Percentiles rank a stretch among this genome's conserved stretches.
Conservation (phyloP, 2,888 invertebrate species). For the Rhimphoctona megacephalus region DNA sequence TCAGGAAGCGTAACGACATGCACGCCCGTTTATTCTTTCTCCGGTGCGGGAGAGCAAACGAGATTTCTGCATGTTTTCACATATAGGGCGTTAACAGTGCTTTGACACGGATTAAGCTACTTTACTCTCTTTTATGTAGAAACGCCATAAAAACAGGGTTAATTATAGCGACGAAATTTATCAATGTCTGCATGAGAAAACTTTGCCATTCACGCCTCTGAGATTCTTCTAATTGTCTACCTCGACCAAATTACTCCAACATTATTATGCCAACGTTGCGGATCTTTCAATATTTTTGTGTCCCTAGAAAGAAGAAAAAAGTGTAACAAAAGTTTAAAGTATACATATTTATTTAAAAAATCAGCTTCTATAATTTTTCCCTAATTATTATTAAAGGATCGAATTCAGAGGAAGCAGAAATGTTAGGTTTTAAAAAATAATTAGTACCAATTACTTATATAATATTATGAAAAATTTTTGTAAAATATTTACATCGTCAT, state of each 20-base stretch:
- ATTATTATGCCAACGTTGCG: background rate
- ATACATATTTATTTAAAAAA: background rate
- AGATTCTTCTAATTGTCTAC: conserved; percentile 56
- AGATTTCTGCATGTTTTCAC: conserved; percentile 81
- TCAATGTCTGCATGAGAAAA: conserved; percentile 63
- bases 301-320: background rate
- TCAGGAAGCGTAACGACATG: conserved; percentile 64
- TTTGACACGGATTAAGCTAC: conserved; percentile 76
- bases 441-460: background rate
- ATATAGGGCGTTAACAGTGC: conserved; percentile 83
- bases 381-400: background rate
- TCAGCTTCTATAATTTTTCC: background rate
- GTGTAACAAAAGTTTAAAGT: background rate
- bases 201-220: conserved; percentile 56
- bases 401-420: no score
- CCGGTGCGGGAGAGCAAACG: conserved; percentile 64
- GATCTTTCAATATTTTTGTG: background rate
- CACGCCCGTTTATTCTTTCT: conserved; percentile 35
- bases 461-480: background rate
- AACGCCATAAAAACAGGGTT: conserved; percentile 57
- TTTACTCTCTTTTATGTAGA: conserved; percentile 19
- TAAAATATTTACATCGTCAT: background rate
- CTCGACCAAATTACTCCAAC: background rate
- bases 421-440: background rate
- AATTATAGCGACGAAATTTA: conserved; percentile 69